Evolutionary conservation across 1,140 invertebrate species (phyloP), one percentile per base, ranked within the genome.

Genomic region (Oryctes rhinoceros): DNA sequence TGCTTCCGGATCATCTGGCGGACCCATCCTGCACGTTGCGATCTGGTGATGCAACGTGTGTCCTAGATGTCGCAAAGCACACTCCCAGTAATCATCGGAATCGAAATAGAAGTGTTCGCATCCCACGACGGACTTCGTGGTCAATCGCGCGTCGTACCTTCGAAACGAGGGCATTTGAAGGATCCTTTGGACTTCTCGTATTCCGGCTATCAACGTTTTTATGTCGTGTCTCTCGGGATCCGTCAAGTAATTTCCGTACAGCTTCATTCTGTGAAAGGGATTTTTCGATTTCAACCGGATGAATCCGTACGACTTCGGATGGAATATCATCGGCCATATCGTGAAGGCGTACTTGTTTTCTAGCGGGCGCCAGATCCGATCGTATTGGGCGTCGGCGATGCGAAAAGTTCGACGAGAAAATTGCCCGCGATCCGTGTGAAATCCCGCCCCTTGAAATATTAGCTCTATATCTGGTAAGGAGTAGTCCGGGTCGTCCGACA

Each of bases 21-120:
- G 88, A 13, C 92, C 92, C 92, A 93, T 93, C 87, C 90, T 92
- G 81, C 90, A 91, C 1, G 92, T 92, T 71, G 91, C 90, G 15
- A 89, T 87, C 81, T 87, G 87, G 85, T 93, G 91, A 82, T 89
- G 90, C 1, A 91, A 82, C 0, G 88, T 89, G 4, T 86, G 81
- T 0, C 88, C 86, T 9, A 94, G 83, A 71, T 92, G 89, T 78
- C 89, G 89, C 3, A 84, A 13, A 30, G 81, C 80, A 11, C 2
- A 81, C 24, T 81, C 80, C 80, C 80, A 81, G 39, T 81, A 81
- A 3, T 85, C 83, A 78, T 92, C 90, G 4, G 86, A 88, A 71
- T 75, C 78, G 6, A 44, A 81, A 4, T 13, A 9, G 20, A 44
- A 49, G 4, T 20, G 13, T 30, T 88, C 85, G 87, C 94, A 95